Percentiles rank a stretch among this genome's conserved stretches.
Conservation (phyloP, 2,888 invertebrate genomes). For the Doris montereyensis region DNA sequence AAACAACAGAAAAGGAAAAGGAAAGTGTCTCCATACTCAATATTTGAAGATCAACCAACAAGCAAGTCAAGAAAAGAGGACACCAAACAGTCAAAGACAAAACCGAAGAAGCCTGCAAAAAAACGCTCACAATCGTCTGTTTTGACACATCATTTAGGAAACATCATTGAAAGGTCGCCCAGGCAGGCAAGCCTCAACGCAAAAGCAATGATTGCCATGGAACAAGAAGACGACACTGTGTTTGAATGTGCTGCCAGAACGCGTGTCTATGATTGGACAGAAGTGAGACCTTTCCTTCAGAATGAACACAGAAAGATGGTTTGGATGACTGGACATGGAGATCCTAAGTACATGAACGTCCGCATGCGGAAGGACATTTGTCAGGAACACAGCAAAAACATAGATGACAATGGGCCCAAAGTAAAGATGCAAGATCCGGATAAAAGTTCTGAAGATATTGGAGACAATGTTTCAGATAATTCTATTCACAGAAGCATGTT, state of each 20-base stretch:
- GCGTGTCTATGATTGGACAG: conserved; percentile 34
- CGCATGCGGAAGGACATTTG: too few relatives aligned
- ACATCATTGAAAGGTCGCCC: conserved; percentile 41
- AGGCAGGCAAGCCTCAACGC: conserved; percentile 40
- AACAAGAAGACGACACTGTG: conserved; percentile 32
- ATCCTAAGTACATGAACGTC: neutral
- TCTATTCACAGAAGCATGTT: conserved; percentile 15
- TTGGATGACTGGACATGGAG: conserved; percentile 27
- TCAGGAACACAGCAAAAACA: neutral
- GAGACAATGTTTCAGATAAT: neutral
- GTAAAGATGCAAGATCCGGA: neutral
- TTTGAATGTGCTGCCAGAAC: conserved; percentile 30
- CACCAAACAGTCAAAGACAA: neutral
- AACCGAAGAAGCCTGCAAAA: neutral
- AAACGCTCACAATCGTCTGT: neutral
- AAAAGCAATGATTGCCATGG: conserved; percentile 42
- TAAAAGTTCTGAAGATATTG: neutral
- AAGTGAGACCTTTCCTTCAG: neutral
- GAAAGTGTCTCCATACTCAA: conserved; percentile 31
- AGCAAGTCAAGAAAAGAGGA: conserved; percentile 20
- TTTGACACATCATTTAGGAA: conserved; percentile 27
- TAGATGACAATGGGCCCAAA: too few relatives aligned
- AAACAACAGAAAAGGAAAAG: conserved; percentile 13
- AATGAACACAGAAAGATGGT: neutral
- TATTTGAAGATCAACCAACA: conserved; percentile 29